Evolutionary conservation across 2,797 vertebrate species (phyloP).

Genomic region (Notoglanidium macrostoma): DNA sequence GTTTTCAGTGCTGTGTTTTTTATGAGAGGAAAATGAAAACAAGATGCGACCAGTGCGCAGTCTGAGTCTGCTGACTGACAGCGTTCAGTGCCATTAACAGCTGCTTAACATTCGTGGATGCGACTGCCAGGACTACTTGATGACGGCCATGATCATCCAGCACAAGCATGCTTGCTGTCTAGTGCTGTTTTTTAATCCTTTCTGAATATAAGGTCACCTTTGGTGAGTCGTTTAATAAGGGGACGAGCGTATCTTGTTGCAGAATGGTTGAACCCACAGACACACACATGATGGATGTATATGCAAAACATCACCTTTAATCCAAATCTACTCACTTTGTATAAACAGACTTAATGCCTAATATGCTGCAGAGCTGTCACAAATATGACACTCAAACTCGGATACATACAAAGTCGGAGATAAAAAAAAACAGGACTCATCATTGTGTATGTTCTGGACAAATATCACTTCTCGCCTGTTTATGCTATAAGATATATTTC

Average conservation of each 20-base stretch:
- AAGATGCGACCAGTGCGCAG: not conserved
- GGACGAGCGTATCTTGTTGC: not conserved
- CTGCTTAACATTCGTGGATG: slow-evolving; percentile 32
- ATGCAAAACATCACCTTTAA: not conserved
- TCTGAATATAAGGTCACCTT: slow-evolving; percentile 10
- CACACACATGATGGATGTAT: not conserved
- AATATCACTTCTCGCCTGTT: slow-evolving; percentile 66
- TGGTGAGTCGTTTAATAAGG: not conserved
- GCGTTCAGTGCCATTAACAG: slow-evolving; percentile 8
- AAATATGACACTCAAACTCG: not conserved
- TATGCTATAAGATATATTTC: slow-evolving; percentile 61
- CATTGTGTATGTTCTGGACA: not conserved
- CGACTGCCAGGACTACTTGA: slow-evolving; percentile 28
- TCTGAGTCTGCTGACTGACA: slow-evolving; percentile 1
- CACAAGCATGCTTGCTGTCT: slow-evolving; percentile 9
- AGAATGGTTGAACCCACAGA: not conserved
- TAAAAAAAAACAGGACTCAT: not conserved
- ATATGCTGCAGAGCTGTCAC: not conserved
- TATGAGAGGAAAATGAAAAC: not conserved
- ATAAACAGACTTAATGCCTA: not conserved
- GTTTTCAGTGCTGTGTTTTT: not conserved
- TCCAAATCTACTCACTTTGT: not conserved
- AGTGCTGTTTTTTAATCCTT: slow-evolving; percentile 14
- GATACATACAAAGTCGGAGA: too few relatives aligned
- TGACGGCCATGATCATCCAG: slow-evolving; percentile 7